phyloP scores from a whole-genome alignment of 2,797 vertebrate species.

The Epinephelus coioides region DNA sequence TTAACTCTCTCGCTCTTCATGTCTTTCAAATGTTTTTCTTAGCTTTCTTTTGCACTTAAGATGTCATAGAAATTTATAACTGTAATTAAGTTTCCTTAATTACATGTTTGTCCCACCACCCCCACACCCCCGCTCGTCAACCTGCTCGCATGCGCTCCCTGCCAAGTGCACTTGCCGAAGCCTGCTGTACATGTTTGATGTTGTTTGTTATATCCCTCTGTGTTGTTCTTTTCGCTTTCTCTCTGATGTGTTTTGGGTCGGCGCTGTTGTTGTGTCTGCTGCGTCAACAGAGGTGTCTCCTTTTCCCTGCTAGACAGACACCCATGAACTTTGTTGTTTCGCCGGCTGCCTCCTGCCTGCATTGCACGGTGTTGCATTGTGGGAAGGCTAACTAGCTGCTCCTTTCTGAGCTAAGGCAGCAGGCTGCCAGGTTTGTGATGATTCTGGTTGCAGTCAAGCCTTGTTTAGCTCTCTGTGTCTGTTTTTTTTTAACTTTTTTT shows the following conservation, averaged over 20 bases:
- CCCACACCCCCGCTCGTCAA: slow-evolving; percentile 32
- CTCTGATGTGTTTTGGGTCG: slow-evolving; percentile 51
- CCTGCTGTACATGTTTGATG: slow-evolving; percentile 70
- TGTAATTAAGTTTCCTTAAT: slow-evolving; percentile 82
- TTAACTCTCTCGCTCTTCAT: background rate
- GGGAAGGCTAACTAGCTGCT: slow-evolving; percentile 49
- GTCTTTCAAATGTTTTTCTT: background rate
- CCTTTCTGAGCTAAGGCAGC: slow-evolving; percentile 7
- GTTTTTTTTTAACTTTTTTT: background rate
- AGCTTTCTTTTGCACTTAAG: slow-evolving; percentile 46
- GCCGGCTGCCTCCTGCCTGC: slow-evolving; percentile 46
- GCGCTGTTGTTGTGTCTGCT: slow-evolving; percentile 57
- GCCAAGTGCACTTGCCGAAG: slow-evolving; percentile 70
- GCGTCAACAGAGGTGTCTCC: slow-evolving; percentile 50
- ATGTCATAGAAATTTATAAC: slow-evolving; percentile 77
- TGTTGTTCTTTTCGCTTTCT: slow-evolving; percentile 33
- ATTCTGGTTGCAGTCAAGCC: slow-evolving; percentile 30
- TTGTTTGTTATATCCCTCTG: slow-evolving; percentile 63
- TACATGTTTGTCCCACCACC: slow-evolving; percentile 51
- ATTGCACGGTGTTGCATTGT: slow-evolving; percentile 47
- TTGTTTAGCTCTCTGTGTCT: slow-evolving; percentile 28
- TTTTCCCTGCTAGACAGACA: slow-evolving; percentile 41
- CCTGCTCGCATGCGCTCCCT: slow-evolving; percentile 48
- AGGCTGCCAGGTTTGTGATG: slow-evolving; percentile 41
- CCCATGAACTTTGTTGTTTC: slow-evolving; percentile 51